Percentiles rank a stretch among this genome's conserved stretches.
Evolutionary conservation across 2,113 vertebrate species (phyloP).

Genomic region (Tyto alba): DNA sequence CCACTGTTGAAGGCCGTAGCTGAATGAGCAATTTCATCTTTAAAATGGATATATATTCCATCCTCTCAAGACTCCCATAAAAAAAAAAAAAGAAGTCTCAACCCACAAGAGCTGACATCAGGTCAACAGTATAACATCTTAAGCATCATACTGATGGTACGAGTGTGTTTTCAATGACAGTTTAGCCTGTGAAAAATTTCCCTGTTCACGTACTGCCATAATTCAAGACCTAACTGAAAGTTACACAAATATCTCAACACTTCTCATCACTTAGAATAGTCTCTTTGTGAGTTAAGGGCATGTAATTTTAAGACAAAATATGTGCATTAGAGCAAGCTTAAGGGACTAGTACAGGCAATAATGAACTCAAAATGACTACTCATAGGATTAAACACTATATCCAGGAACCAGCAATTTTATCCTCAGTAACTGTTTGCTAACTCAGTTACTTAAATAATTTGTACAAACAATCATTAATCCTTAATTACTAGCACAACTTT

Average conservation of each 20-base stretch:
- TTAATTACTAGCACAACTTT: conserved; percentile 8
- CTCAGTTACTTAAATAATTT: not conserved
- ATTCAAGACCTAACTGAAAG: not conserved
- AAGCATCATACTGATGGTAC: not conserved
- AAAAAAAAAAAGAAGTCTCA: not conserved
- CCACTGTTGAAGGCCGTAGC: not conserved
- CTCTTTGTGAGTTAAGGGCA: not conserved
- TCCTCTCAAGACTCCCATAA: not conserved
- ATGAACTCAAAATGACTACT: not conserved
- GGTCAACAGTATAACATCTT: not conserved
- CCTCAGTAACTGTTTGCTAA: not conserved
- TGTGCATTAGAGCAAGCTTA: not conserved
- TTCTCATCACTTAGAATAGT: not conserved
- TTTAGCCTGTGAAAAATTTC: not conserved
- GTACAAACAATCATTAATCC: not conserved
- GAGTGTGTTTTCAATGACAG: not conserved
- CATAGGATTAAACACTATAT: not conserved
- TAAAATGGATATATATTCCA: not conserved
- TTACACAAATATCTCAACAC: not conserved
- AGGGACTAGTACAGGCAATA: not conserved
- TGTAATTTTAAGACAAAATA: not conserved
- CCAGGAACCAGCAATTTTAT: not conserved
- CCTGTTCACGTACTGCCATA: not conserved
- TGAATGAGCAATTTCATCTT: conserved; percentile 5
- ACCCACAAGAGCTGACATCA: not conserved